These are phyloP conservation scores for Acanthococcus lagerstroemiae DNA, from an alignment of 2,888 invertebrate genomes.

Conservation along the genomic window DNA sequence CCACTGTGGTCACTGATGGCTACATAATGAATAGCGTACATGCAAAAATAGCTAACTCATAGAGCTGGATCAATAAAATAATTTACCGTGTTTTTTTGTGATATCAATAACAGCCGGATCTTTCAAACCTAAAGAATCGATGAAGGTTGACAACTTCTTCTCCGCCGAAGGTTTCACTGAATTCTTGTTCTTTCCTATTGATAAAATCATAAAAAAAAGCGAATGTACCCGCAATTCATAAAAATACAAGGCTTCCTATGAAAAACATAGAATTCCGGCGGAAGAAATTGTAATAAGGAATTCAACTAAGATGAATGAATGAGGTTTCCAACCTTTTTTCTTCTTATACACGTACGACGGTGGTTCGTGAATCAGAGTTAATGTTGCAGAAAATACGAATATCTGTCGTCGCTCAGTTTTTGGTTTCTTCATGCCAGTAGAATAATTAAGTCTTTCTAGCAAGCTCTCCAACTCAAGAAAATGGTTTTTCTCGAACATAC, in stretches of 20 bases:
- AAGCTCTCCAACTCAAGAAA: conserved; percentile 82
- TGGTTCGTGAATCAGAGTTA: conserved; percentile 81
- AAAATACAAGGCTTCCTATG: conserved; percentile 12
- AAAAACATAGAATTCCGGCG: too few relatives aligned
- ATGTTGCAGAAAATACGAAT: conserved; percentile 94
- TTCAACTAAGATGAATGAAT: too few relatives aligned
- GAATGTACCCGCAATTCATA: too few relatives aligned
- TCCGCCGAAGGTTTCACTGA: conserved; percentile 50
- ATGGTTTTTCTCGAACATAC: conserved; percentile 94
- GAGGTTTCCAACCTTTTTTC: conserved; percentile 33
- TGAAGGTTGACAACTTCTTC: conserved; percentile 65
- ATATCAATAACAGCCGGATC: conserved; percentile 90
- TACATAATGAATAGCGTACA: too few relatives aligned
- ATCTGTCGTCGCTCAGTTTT: conserved; percentile 63
- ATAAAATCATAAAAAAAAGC: conserved; percentile 17
- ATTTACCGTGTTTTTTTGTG: conserved; percentile 67
- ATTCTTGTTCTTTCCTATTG: conserved; percentile 42
- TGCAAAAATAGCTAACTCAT: too few relatives aligned
- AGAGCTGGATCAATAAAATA: too few relatives aligned
- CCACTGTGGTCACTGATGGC: too few relatives aligned
- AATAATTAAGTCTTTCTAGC: conserved; percentile 66
- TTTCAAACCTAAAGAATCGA: conserved; percentile 71
- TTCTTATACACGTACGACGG: conserved; percentile 52
- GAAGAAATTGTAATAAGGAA: too few relatives aligned
- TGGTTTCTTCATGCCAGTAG: conserved; percentile 47